Conservation (phyloP, 1,140 invertebrate species). For the Maconellicoccus hirsutus region DNA sequence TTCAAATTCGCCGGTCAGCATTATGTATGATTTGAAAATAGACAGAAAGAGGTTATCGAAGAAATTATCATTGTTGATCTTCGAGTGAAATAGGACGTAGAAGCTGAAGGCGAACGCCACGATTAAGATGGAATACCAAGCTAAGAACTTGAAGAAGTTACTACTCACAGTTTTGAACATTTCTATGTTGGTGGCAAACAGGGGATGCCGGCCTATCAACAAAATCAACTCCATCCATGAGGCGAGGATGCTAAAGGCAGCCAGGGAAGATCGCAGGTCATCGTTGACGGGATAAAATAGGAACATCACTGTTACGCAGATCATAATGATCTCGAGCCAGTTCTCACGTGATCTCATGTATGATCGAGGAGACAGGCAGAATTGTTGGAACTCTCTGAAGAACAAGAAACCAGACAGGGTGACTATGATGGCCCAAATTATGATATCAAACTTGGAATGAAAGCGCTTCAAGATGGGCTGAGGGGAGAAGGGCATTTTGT, state of each 20-base stretch:
- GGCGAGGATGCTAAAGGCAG: constrained; percentile 50
- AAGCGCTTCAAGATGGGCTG: too few relatives aligned
- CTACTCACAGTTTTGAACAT: constrained; percentile 63
- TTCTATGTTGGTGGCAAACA: constrained; percentile 60
- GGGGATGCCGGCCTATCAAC: constrained; percentile 57
- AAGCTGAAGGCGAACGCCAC: constrained; percentile 69
- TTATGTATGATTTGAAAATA: constrained; percentile 66
- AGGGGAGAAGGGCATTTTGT: constrained; percentile 33
- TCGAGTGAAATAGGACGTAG: constrained; percentile 52
- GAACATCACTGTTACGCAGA: constrained; percentile 42
- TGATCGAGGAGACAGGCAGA: constrained; percentile 44
- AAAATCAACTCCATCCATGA: constrained; percentile 61
- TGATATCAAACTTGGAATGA: too few relatives aligned
- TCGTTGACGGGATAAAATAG: constrained; percentile 38
- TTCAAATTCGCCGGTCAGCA: constrained; percentile 74
- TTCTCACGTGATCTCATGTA: constrained; percentile 51
- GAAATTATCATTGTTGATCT: constrained; percentile 27
- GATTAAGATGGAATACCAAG: constrained; percentile 65
- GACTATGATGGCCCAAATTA: too few relatives aligned
- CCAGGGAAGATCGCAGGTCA: constrained; percentile 40
- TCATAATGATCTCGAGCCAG: constrained; percentile 52
- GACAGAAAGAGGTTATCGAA: constrained; percentile 54
- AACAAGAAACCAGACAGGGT: constrained; percentile 43
- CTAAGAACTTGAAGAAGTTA: constrained; percentile 64
- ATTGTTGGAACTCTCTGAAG: constrained; percentile 54